Evolutionary conservation across 2,113 vertebrate genomes (phyloP).

Genomic region (Marmota monax): DNA sequence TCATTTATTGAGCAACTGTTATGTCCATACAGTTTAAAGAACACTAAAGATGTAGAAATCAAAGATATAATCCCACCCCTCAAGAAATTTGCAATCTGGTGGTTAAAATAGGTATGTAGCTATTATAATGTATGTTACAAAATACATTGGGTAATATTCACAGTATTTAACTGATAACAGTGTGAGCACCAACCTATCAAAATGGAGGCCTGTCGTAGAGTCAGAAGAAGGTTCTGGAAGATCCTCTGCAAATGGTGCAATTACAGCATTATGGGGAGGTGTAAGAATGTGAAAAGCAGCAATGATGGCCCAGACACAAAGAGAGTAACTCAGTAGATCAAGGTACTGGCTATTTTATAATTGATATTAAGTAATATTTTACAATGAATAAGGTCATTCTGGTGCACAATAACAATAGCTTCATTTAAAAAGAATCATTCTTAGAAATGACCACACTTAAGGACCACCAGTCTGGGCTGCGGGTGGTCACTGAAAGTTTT

Average conservation of each 20-base stretch:
- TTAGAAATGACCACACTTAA: not conserved
- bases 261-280: not conserved
- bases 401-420: not conserved
- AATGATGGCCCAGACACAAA: not conserved
- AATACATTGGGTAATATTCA: not conserved
- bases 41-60: not conserved
- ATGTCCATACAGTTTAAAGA: not conserved
- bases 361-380: not conserved
- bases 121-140: not conserved
- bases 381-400: not conserved
- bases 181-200: not conserved
- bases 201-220: not conserved
- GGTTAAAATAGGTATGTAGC: not conserved
- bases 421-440: not conserved
- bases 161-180: not conserved
- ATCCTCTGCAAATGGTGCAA: not conserved
- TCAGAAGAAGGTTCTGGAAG: not conserved
- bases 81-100: slow-evolving; percentile 1
- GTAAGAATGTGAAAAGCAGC: not conserved
- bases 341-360: not conserved
- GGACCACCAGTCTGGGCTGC: not conserved
- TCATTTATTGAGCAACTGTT: not conserved
- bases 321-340: not conserved
- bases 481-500: not conserved
- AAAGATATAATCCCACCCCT: not conserved